These are phyloP conservation scores for Stichopus horrens DNA, from an alignment of 53 echinoderm and acorn worm species.

Conservation along the genomic window DNA sequence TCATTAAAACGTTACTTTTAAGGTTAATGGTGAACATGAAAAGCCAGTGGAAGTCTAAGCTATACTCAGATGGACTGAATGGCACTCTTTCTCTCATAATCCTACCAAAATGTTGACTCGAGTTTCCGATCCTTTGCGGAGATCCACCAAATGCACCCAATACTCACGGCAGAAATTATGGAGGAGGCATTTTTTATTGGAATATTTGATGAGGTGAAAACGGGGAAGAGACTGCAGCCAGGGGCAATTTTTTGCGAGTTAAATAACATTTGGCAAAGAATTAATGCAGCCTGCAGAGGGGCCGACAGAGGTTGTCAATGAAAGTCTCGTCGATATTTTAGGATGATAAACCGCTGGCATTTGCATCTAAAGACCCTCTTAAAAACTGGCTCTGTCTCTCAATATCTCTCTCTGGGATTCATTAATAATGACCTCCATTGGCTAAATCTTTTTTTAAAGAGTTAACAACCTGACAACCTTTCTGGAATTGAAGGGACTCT, in stretches of 20 bases:
- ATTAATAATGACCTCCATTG: conserved; percentile 13
- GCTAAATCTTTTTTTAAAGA: background rate
- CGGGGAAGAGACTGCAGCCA: background rate
- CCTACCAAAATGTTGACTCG: background rate
- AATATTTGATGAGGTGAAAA: conserved; percentile 36
- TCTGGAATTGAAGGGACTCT: no score
- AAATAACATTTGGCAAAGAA: conserved; percentile 36
- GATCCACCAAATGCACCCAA: background rate
- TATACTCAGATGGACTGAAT: background rate
- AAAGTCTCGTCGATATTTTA: conserved; percentile 11
- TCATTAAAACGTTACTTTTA: no score
- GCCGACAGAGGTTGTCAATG: conserved; percentile 17
- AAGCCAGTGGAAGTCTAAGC: background rate
- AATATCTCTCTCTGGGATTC: conserved; percentile 7
- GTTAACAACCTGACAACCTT: no score
- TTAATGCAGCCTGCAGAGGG: conserved; percentile 1
- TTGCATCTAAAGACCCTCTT: background rate
- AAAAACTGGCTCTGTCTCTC: background rate
- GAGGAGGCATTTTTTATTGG: conserved; percentile 39
- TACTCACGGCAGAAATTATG: background rate
- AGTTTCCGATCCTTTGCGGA: background rate
- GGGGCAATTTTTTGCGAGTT: conserved; percentile 8
- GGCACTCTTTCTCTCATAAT: background rate
- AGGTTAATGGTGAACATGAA: no score
- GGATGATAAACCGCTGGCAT: conserved; percentile 4